Conservation (phyloP, 1,140 invertebrate genomes). For the Steinernema feltiae region DNA sequence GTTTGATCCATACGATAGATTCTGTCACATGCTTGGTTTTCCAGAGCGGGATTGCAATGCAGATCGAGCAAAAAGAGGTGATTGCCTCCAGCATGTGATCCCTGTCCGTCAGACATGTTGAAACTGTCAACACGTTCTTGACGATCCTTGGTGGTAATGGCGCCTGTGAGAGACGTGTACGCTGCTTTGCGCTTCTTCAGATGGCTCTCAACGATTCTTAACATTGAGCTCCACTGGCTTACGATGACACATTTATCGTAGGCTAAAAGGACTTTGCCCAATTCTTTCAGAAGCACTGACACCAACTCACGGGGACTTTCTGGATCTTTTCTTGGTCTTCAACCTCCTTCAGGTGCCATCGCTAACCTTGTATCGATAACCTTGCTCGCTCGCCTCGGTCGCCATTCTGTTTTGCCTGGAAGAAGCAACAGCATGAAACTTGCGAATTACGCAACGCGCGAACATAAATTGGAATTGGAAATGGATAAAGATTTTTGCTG, state of each 20-base stretch:
- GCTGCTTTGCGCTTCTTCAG: slow-evolving; percentile 5
- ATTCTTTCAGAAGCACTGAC: neutral
- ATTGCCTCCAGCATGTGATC: slow-evolving; percentile 67
- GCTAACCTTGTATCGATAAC: too few relatives aligned
- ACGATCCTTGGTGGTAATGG: slow-evolving; percentile 24
- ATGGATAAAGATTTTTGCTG: slow-evolving; percentile 72
- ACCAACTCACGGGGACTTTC: too few relatives aligned
- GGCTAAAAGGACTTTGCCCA: slow-evolving; percentile 19
- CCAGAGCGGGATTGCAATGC: slow-evolving; percentile 91
- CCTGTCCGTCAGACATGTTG: slow-evolving; percentile 24
- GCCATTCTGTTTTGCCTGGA: too few relatives aligned
- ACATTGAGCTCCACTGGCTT: slow-evolving; percentile 37
- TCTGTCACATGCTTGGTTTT: slow-evolving; percentile 81
- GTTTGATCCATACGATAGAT: slow-evolving; percentile 81
- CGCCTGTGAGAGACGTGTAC: slow-evolving; percentile 34
- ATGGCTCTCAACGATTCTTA: slow-evolving; percentile 30
- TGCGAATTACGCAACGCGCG: too few relatives aligned
- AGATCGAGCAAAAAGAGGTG: slow-evolving; percentile 80
- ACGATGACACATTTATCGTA: slow-evolving; percentile 38
- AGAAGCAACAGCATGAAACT: too few relatives aligned
- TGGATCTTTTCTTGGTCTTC: too few relatives aligned
- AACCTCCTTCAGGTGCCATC: too few relatives aligned
- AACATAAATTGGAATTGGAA: too few relatives aligned
- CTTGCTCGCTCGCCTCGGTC: too few relatives aligned
- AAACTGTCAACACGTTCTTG: slow-evolving; percentile 37